Conservation (phyloP, 1,140 invertebrate species). For the Dolichoris vasculosae region DNA sequence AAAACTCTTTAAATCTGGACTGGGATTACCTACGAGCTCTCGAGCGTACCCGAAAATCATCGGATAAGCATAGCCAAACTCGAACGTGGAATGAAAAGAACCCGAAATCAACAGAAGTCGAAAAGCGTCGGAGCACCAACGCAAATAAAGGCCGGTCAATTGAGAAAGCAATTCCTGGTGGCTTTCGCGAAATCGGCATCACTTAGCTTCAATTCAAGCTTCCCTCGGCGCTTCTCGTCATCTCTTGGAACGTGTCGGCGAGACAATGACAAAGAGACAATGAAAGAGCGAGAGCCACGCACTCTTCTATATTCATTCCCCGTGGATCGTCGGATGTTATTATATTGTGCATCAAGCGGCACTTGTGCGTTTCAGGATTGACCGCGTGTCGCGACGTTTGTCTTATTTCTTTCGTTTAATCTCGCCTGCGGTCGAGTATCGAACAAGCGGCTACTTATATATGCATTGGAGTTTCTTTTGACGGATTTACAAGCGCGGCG, state of each 20-base stretch:
- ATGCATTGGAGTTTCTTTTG: conserved; percentile 20
- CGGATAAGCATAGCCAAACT: too few species aligned
- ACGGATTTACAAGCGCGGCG: conserved; percentile 16
- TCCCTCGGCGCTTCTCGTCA: neutral
- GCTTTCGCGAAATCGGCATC: conserved; percentile 25
- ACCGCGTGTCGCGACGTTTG: neutral
- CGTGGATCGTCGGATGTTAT: neutral
- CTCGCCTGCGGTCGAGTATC: neutral
- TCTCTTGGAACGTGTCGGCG: neutral
- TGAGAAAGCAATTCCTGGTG: neutral
- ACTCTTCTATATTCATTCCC: neutral
- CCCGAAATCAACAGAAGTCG: too few species aligned
- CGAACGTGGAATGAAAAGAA: too few species aligned
- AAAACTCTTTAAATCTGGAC: neutral
- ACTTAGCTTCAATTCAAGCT: conserved; percentile 25
- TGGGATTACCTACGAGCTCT: neutral
- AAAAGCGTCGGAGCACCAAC: neutral
- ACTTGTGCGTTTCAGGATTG: neutral
- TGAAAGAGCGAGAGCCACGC: neutral
- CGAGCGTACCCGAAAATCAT: neutral
- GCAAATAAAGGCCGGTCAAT: conserved; percentile 19
- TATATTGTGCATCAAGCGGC: neutral
- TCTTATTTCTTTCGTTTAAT: neutral
- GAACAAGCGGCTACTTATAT: neutral
- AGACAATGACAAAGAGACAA: neutral